Evolutionary conservation across 2,797 vertebrate species (phyloP), one percentile per base, ranked within the genome.

Genomic region (Notolepis coatsorum): DNA sequence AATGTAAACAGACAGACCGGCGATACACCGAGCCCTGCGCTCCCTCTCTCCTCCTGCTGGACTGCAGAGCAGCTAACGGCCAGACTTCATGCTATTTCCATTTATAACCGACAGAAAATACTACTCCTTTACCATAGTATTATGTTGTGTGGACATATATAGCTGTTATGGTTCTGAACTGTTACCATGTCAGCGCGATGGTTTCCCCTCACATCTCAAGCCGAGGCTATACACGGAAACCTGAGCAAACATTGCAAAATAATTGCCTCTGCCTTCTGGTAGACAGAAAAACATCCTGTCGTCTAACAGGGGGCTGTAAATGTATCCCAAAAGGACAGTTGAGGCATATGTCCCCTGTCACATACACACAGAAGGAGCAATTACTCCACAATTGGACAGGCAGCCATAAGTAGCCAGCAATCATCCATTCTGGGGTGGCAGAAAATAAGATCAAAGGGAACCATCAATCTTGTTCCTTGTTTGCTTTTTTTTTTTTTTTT

Each of bases 371-470:
- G 72, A 87, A 72, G 77, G 73, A 88, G 84, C 82, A 88, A 89
- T 90, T 89, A 86, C 73, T 81, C 65, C 84, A 74, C 81, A 74
- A 71, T 84, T 71, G 84, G 82, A 90, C 75, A 81, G 75, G 79
- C 82, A 84, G 83, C 67, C 68, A 61, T 81, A 91, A 89, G 84
- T 79, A 89, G 82, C 61, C 80, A n/a, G 88, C 88, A 86, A 88
- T 90, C 89, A 88, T 88, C 82, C 81, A 56, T 88, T 83, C 66
- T 79, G 72, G 75, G 84, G 80, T 86, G 85, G 85, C 70, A 91
- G 77, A 89, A 90, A 92, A 89, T 86, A 87, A 86, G 86, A 90
- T 91, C 69, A 91, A 91, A 92, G 80, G 62, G 46, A 74, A 58
- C 81, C 87, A 91, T 92, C 88, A 87, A 88, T 90, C 88, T 86